A percentile compares a stretch with the other conserved stretches of the same genome.
phyloP scores from a whole-genome alignment of 2,888 invertebrate genomes.

The Merodon equestris region DNA sequence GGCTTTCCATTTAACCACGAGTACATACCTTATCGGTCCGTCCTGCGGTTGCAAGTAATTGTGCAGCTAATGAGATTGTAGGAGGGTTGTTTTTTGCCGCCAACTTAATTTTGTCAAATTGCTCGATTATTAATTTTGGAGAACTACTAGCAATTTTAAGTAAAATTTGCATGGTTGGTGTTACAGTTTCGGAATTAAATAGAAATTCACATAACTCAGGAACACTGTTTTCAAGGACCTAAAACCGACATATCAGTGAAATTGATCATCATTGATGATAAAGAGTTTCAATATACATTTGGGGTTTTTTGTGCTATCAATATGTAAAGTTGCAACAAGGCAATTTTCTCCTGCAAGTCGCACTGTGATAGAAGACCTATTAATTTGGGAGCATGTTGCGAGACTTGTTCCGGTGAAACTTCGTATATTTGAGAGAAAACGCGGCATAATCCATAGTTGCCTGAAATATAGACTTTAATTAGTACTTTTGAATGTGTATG shows the following conservation, averaged over 20 bases:
- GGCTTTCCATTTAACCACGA: no score
- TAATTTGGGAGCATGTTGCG: conserved; percentile 90
- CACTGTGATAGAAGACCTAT: conserved; percentile 88
- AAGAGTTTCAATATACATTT: conserved; percentile 80
- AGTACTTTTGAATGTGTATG: background rate
- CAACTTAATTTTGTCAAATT: conserved; percentile 84
- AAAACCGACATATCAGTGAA: conserved; percentile 66
- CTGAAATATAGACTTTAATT: conserved; percentile 79
- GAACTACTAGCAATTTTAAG: conserved; percentile 86
- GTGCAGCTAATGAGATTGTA: conserved; percentile 84
- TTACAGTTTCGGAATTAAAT: conserved; percentile 81
- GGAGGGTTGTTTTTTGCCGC: conserved; percentile 84
- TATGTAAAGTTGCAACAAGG: conserved; percentile 89
- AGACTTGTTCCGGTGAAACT: conserved; percentile 91
- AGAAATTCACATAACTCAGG: conserved; percentile 90
- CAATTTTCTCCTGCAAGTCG: conserved; percentile 91
- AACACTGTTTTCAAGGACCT: conserved; percentile 89
- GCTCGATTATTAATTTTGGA: conserved; percentile 85
- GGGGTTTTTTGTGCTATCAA: conserved; percentile 90
- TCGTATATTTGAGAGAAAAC: conserved; percentile 94
- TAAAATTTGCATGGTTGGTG: conserved; percentile 86
- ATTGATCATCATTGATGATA: background rate
- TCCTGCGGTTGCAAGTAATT: conserved; percentile 86
- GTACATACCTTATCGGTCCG: conserved; percentile 83
- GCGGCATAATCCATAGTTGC: conserved; percentile 92